phyloP scores from a whole-genome alignment of 2,797 vertebrate genomes.

The Crenichthys baileyi region DNA sequence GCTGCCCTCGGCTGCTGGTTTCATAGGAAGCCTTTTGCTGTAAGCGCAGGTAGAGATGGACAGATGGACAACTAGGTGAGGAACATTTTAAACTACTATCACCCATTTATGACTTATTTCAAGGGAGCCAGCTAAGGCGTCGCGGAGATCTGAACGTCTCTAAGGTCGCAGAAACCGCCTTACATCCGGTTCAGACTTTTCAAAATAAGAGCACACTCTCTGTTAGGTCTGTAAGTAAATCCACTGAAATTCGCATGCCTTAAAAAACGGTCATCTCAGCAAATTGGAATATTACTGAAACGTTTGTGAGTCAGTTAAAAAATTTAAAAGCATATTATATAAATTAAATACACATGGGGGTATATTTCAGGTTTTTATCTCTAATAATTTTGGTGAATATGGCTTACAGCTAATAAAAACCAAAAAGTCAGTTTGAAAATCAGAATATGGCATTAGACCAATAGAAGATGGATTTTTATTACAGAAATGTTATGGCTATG shows the following conservation, averaged over 20 bases:
- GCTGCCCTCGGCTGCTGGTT: background rate
- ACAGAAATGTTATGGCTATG: background rate
- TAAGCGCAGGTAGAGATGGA: constrained; percentile 9
- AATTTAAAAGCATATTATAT: background rate
- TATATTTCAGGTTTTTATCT: background rate
- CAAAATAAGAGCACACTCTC: constrained; percentile 35
- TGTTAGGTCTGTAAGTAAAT: background rate
- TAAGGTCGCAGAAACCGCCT: constrained; percentile 15
- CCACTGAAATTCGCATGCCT: background rate
- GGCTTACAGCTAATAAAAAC: background rate
- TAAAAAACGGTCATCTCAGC: background rate
- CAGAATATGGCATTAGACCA: background rate
- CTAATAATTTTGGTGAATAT: background rate
- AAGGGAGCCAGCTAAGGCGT: constrained; percentile 3
- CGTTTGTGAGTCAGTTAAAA: background rate
- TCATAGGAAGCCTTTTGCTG: background rate
- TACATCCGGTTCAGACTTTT: constrained; percentile 41
- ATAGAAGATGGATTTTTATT: background rate
- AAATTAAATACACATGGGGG: no score
- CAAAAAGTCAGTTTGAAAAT: background rate
- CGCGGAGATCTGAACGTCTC: constrained; percentile 12
- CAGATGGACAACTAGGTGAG: constrained; percentile 43
- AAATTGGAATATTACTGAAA: background rate
- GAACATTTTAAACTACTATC: background rate
- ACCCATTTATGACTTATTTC: background rate